Evolutionary conservation across 2,113 vertebrate genomes (phyloP), one percentile per base, ranked within the genome.

Genomic region (Cercopithecus mona): DNA sequence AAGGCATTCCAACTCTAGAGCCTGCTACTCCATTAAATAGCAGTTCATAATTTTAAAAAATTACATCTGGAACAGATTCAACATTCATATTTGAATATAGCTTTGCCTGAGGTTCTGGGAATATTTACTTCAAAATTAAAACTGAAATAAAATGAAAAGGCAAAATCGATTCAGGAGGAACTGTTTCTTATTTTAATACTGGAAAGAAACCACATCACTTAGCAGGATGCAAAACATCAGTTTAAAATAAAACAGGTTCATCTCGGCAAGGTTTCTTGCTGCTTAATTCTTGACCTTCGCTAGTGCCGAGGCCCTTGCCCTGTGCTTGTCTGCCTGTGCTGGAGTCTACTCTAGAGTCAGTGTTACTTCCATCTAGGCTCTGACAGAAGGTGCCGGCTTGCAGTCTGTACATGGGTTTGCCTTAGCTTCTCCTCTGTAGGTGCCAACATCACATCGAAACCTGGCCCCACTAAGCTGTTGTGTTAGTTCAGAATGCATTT

Each of bases 101-200:
- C 59, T 93, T 89, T 92, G 68, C 25, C 23, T 85, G 38, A 59
- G 64, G 7, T 72, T 81, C 81, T 90, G 50, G 90, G 73, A 96
- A 38, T 92, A 61, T 96, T 78, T 82, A 57, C 45, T 79, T 96
- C 48, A 59, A 27, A 91, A 92, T 75, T 75, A 72, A 92, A 84
- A 68, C 23, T 40, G 55, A 83, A 95, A 89, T 75, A n/a, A 83
- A 72, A 61, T 66, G 52, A 78, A 70, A 85, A 88, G 40, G 79
- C 66, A 48, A 38, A 89, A 13, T 17, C 57, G 55, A 91, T 85
- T 82, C 30, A 45, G 27, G 38, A 38, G 32, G 13, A 73, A 43
- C 8, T 40, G 7, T 72, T 70, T 17, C 16, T 75, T 70, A 70
- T 83, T 89, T 90, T 10, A 40, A 25, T 88, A 25, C 38, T 91